Base-by-base conservation (phyloP, 2,113 vertebrate genomes). In the Cygnus atratus region DNA sequence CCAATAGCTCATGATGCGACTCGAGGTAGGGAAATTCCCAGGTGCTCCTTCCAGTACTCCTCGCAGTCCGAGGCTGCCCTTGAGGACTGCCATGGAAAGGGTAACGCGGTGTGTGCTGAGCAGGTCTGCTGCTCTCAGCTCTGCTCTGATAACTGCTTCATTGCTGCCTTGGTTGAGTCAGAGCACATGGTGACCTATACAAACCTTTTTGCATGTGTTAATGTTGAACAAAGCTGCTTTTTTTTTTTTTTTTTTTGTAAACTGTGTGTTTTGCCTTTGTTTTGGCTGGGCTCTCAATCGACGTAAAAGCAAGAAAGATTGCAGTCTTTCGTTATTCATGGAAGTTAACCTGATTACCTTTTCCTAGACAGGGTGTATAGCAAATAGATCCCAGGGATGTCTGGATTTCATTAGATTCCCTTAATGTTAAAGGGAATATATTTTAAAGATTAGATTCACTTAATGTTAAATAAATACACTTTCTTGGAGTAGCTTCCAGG, bases 81-180 rank as follows among this genome's bases (percentile, higher is more conserved):
- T 17, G 39, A 67, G 22, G 35, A 14, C 48, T 41, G 5, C 22
- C 0, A 0, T 10, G 35, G 3, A 15, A 31, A 55, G 19, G 73
- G 54, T 2, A 43, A 18, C 28, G 15, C 16, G 54, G 28, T 10
- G 1, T 5, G 33, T 7, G 1, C 37, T 8, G 21, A 9, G 11
- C n/a, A 26, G 75, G 59, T 11, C 22, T 0, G 0, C 44, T 33
- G n/a, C 33, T 88, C 79, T 79, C 48, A 5, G 10, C 21, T 54
- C 39, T 10, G 0, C 10, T 37, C 25, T 33, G 10, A 11, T 66
- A 13, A 8, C 59, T 44, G 10, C 15, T 73, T 68, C 16, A 19
- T 24, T 28, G 8, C 4, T 18, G 2, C 10, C 52, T 82, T 52
- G 29, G 25, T 43, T 52, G 35, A 50, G 29, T 31, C 0, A 1